Conservation (phyloP, 2,113 vertebrate genomes). For the Oncorhynchus masou region DNA sequence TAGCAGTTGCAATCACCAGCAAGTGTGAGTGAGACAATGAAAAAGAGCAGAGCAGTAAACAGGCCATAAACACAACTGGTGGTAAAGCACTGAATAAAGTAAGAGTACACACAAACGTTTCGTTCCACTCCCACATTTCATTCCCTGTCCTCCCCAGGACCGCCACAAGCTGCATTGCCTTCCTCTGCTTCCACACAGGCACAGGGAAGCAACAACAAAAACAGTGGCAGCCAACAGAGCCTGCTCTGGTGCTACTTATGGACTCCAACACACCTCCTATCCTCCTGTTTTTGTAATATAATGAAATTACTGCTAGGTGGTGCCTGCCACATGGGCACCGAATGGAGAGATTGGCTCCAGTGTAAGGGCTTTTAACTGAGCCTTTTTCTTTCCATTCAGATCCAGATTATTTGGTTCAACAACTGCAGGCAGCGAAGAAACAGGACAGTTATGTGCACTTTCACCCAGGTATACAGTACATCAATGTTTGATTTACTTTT, state of each 20-base stretch:
- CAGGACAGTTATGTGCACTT: conserved; percentile 9
- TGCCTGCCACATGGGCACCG: conserved; percentile 13
- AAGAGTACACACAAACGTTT: neutral
- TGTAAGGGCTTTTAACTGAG: conserved; percentile 4
- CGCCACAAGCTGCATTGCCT: neutral
- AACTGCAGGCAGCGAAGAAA: conserved; percentile 4
- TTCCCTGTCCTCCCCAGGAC: neutral
- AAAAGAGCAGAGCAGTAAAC: conserved; percentile 38
- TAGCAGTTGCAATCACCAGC: conserved; percentile 5
- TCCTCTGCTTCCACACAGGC: neutral
- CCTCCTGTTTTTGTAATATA: conserved; percentile 8
- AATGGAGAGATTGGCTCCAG: conserved; percentile 6
- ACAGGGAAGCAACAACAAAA: neutral
- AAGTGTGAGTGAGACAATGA: conserved; percentile 12
- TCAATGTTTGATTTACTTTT: conserved; percentile 12
- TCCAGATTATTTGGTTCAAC: conserved; percentile 6
- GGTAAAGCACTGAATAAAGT: conserved; percentile 31
- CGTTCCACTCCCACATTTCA: neutral
- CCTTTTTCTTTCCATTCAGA: neutral
- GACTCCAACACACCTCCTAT: conserved; percentile 1
- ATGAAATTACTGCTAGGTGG: conserved; percentile 23
- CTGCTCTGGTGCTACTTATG: conserved; percentile 9
- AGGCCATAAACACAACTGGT: conserved; percentile 37
- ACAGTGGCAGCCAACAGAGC: neutral
- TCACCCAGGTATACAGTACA: neutral